Conservation (phyloP, 1,140 invertebrate species). For the Mizuhopecten yessoensis region DNA sequence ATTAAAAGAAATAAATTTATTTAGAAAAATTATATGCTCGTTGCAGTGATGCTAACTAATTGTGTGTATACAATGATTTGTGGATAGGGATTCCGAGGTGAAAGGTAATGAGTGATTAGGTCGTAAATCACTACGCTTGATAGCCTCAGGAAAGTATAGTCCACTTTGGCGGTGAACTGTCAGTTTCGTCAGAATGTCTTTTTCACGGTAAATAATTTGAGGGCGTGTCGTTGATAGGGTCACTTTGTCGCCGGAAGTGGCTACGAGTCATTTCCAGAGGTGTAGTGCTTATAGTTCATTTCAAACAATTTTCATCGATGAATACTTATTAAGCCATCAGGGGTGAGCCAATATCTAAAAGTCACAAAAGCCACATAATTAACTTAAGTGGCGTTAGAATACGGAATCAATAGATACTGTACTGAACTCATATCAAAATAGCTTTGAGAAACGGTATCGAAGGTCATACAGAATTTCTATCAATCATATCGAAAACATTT, state of each 20-base stretch:
- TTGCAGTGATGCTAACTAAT: not conserved
- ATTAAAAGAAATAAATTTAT: not conserved
- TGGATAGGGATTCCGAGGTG: not conserved
- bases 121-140: not conserved
- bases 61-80: not conserved
- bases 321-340: too few relatives aligned
- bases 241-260: not conserved
- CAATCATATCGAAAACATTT: too few relatives aligned
- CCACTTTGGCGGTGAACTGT: not conserved
- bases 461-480: too few relatives aligned
- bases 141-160: not conserved
- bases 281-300: too few relatives aligned
- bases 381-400: too few relatives aligned
- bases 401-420: too few relatives aligned
- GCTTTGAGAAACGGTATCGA: too few relatives aligned
- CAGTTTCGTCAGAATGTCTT: not conserved
- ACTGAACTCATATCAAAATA: too few relatives aligned
- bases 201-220: not conserved
- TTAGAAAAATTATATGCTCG: too few relatives aligned
- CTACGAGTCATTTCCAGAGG: not conserved
- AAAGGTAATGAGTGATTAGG: not conserved
- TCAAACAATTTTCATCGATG: too few relatives aligned
- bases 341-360: too few relatives aligned
- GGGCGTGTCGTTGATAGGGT: conserved; percentile 8
- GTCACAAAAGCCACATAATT: too few relatives aligned